These are phyloP conservation scores for human DNA, from an alignment of 2,113 vertebrate genomes.

Conservation along the genomic window DNA sequence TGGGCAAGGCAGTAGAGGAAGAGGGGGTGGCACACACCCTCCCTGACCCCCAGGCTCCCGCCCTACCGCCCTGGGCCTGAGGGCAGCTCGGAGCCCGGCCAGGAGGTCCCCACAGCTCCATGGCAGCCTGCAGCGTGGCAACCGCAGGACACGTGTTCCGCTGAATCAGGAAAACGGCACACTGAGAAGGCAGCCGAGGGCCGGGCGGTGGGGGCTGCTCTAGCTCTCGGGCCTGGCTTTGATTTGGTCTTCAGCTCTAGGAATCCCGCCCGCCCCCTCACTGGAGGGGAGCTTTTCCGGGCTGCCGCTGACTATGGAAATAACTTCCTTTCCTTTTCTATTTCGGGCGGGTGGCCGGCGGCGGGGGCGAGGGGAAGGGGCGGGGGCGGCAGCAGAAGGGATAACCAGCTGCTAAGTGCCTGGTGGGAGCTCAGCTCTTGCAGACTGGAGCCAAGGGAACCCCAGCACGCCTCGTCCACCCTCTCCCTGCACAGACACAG, in stretches of 20 bases:
- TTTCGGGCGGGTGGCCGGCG: slow-evolving; percentile 56
- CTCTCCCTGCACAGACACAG: not conserved
- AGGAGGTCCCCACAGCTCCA: slow-evolving; percentile 38
- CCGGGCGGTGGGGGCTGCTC: not conserved
- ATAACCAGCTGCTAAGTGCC: slow-evolving; percentile 63
- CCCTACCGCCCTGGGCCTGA: not conserved
- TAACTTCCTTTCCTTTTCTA: slow-evolving; percentile 77
- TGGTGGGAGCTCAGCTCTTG: not conserved
- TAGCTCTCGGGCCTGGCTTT: slow-evolving; percentile 47
- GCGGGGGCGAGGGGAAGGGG: not conserved
- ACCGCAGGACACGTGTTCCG: slow-evolving; percentile 72
- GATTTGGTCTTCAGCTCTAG: slow-evolving; percentile 75
- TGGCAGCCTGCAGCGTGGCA: slow-evolving; percentile 65
- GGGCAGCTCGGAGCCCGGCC: slow-evolving; percentile 35
- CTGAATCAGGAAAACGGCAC: slow-evolving; percentile 74
- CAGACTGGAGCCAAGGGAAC: slow-evolving; percentile 40
- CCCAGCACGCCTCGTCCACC: not conserved
- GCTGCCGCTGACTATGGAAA: slow-evolving; percentile 64
- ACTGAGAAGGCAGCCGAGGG: slow-evolving; percentile 19
- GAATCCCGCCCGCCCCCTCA: slow-evolving; percentile 75
- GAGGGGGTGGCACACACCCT: not conserved
- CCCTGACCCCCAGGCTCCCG: not conserved
- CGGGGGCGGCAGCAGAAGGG: slow-evolving; percentile 61
- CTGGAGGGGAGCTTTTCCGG: slow-evolving; percentile 72
- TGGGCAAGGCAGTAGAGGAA: not conserved